A percentile compares a stretch with the other conserved stretches of the same genome.
Conservation (phyloP, 2,888 invertebrate genomes). For the Argyra leucocephala region DNA sequence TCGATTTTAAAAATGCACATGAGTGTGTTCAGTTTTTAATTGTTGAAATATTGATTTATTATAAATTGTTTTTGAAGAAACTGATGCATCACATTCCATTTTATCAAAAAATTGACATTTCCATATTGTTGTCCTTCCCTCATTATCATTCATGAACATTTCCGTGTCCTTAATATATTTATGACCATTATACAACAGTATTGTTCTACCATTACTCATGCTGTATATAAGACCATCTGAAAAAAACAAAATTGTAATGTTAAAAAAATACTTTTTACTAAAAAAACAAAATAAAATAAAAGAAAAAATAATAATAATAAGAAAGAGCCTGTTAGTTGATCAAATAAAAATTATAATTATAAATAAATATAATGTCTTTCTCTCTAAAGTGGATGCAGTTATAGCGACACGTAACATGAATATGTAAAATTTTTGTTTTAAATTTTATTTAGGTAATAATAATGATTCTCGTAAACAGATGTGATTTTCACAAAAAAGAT, state of each 20-base stretch:
- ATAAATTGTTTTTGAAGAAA: not conserved
- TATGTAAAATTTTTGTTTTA: too few species aligned
- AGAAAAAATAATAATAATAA: too few species aligned
- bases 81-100: conserved; percentile 2
- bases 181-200: not conserved
- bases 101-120: not conserved
- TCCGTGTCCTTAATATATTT: not conserved
- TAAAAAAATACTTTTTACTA: not conserved
- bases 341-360: too few species aligned
- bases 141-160: not conserved
- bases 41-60: not conserved
- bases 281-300: too few species aligned
- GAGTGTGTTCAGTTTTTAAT: not conserved
- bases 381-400: too few species aligned
- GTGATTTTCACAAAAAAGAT: too few species aligned
- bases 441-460: too few species aligned
- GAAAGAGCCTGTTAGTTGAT: too few species aligned
- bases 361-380: too few species aligned
- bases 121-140: not conserved
- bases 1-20: not conserved
- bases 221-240: not conserved
- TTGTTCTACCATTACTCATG: not conserved
- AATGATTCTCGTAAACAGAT: too few species aligned
- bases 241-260: not conserved
- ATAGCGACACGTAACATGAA: too few species aligned